Conservation (phyloP, 1,140 invertebrate species). For the Polypedilum pembai region DNA sequence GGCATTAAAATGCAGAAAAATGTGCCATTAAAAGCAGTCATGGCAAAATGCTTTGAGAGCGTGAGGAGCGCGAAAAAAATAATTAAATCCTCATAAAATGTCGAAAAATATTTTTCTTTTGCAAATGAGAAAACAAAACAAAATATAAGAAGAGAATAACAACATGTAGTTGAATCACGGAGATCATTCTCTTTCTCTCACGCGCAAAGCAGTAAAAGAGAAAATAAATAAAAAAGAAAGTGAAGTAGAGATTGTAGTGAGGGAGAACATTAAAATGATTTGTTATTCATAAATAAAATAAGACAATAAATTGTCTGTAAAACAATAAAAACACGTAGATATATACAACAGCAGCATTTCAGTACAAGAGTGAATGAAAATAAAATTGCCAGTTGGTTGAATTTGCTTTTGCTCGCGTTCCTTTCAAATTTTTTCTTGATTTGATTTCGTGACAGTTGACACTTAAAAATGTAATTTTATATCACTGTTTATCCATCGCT, state of each 20-base stretch:
- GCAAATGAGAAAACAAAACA: not conserved
- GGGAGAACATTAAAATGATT: slow-evolving; percentile 24
- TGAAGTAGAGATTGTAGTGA: slow-evolving; percentile 4
- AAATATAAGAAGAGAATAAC: not conserved
- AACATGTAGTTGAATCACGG: not conserved
- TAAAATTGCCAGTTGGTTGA: slow-evolving; percentile 11
- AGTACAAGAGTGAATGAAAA: not conserved
- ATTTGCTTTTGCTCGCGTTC: not conserved
- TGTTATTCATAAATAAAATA: slow-evolving; percentile 28
- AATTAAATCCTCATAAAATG: slow-evolving; percentile 11
- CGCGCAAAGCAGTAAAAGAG: slow-evolving; percentile 5
- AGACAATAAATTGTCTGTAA: slow-evolving; percentile 13
- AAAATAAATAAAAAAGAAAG: not conserved
- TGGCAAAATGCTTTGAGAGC: not conserved
- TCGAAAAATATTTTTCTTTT: not conserved
- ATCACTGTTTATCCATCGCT: not conserved
- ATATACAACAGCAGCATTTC: not conserved
- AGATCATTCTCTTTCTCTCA: not conserved
- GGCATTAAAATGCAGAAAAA: slow-evolving; percentile 2
- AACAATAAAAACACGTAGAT: not conserved
- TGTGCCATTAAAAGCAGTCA: slow-evolving; percentile 3
- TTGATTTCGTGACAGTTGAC: slow-evolving; percentile 4
- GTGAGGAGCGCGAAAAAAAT: not conserved
- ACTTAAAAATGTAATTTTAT: not conserved
- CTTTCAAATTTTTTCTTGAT: not conserved